phyloP scores from a whole-genome alignment of 2,888 invertebrate species.

The Pogonocherus hispidulus region DNA sequence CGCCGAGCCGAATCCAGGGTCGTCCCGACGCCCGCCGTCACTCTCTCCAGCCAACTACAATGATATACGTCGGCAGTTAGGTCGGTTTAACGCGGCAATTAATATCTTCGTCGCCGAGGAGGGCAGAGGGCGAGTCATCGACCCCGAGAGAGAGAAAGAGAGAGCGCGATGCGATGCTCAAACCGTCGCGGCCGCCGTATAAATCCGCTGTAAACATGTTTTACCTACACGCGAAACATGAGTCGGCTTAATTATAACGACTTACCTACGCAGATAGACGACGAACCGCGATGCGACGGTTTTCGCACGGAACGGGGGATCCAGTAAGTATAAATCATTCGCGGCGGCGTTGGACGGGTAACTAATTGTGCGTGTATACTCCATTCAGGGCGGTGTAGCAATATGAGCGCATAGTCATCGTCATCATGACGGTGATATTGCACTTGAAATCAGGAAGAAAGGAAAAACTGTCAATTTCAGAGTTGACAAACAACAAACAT shows the following conservation, averaged over 20 bases:
- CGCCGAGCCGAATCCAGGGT: not conserved
- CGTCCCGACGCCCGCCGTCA: slow-evolving; percentile 11
- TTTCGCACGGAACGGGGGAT: not conserved
- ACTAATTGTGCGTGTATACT: not conserved
- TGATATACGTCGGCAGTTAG: slow-evolving; percentile 55
- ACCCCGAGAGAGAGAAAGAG: slow-evolving; percentile 48
- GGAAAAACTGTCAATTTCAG: too few species aligned
- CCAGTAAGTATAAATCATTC: not conserved
- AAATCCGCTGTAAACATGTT: slow-evolving; percentile 67
- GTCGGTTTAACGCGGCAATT: slow-evolving; percentile 55
- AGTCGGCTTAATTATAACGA: slow-evolving; percentile 66
- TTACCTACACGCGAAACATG: slow-evolving; percentile 65
- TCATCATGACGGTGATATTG: too few species aligned
- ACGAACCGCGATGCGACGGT: slow-evolving; percentile 3
- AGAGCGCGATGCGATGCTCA: slow-evolving; percentile 58
- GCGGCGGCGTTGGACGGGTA: not conserved
- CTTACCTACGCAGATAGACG: slow-evolving; percentile 55
- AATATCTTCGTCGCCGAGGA: slow-evolving; percentile 49
- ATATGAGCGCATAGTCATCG: too few species aligned
- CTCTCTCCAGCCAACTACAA: slow-evolving; percentile 47
- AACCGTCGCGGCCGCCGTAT: slow-evolving; percentile 58
- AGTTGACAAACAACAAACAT: too few species aligned
- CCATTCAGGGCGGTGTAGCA: not conserved
- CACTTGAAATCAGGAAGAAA: too few species aligned
- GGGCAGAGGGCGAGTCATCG: slow-evolving; percentile 57